Base-by-base conservation (phyloP, 2,113 vertebrate genomes). In the Saimiri boliviensis region DNA sequence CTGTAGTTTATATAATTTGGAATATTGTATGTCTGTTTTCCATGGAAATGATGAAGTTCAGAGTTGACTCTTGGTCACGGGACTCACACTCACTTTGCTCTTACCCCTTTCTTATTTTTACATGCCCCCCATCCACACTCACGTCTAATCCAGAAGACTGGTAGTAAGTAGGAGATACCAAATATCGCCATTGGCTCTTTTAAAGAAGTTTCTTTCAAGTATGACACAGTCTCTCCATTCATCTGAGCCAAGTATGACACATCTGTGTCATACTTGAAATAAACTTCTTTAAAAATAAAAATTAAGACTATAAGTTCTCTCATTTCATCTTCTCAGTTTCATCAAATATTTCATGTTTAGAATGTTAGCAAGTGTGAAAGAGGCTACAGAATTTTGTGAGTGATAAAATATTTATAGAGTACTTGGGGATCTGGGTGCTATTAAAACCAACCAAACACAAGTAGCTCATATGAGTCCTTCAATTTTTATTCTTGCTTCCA, bases 401-500 rank as follows among this genome's bases (percentile, higher is more conserved):
- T 14, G 35, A 42, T 86, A 58, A 84, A 86, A 60, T 86, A 60
- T 49, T 86, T 92, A 56, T 54, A 60, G 68, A 79, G 23, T 76
- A 81, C 63, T 81, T 91, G 30, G 35, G 13, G 63, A 82, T 76
- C 52, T 94, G 5, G 74, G 10, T 82, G 21, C 8, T 86, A 83
- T 86, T 94, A 89, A 97, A 93, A 81, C 16, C 76, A 86, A 81
- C 30, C 45, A 96, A 84, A 63, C 13, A 91, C 30, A 74, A 25
- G 40, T 73, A 71, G 27, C 25, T 95, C 42, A 88, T 70, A 92
- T 70, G 45, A 97, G 37, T 20, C 23, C 71, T 94, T 35, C 68
- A 71, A 76, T 63, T 96, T 85, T 91, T 35, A 58, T 73, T 89
- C 19, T 70, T 91, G 56, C 23, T 96, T 95, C 60, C 25, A 68